Evolutionary conservation across 2,888 invertebrate species (phyloP).

Genomic region (Epirrhoe tristata): DNA sequence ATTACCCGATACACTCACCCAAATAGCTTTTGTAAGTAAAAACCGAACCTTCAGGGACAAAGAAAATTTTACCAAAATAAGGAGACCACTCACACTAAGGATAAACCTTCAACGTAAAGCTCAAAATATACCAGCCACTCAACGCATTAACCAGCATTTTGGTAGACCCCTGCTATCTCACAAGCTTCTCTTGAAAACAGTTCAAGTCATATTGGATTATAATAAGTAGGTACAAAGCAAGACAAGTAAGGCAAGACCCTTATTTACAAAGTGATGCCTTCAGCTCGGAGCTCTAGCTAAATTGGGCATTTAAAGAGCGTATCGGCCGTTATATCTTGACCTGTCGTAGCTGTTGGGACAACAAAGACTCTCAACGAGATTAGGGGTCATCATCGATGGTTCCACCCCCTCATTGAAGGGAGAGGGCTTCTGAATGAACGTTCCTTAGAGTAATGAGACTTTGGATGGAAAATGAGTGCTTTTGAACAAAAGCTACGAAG

Average conservation of each 20-base stretch:
- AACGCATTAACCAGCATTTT: constrained; percentile 18
- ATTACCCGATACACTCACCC: constrained; percentile 48
- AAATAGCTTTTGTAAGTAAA: constrained; percentile 52
- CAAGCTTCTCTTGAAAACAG: constrained; percentile 38
- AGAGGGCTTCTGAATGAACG: constrained; percentile 36
- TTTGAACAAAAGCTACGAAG: background rate
- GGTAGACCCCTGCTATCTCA: constrained; percentile 32
- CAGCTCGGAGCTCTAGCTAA: constrained; percentile 44
- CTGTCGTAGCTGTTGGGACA: constrained; percentile 36
- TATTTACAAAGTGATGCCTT: constrained; percentile 32
- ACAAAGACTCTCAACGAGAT: constrained; percentile 26
- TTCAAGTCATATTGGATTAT: constrained; percentile 39
- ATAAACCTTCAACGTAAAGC: constrained; percentile 39
- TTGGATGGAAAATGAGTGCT: background rate
- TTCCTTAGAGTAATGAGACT: constrained; percentile 11
- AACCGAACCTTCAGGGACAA: constrained; percentile 53
- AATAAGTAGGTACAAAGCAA: no score
- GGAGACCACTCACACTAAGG: constrained; percentile 40
- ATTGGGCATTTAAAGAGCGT: constrained; percentile 32
- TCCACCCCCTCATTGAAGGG: constrained; percentile 47
- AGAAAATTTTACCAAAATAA: constrained; percentile 47
- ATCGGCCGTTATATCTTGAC: constrained; percentile 42
- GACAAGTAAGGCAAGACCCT: constrained; percentile 43
- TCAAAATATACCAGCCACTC: constrained; percentile 41
- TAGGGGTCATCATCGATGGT: constrained; percentile 47